phyloP scores from a whole-genome alignment of 2,888 invertebrate genomes.

The Drosophila neotestacea region DNA sequence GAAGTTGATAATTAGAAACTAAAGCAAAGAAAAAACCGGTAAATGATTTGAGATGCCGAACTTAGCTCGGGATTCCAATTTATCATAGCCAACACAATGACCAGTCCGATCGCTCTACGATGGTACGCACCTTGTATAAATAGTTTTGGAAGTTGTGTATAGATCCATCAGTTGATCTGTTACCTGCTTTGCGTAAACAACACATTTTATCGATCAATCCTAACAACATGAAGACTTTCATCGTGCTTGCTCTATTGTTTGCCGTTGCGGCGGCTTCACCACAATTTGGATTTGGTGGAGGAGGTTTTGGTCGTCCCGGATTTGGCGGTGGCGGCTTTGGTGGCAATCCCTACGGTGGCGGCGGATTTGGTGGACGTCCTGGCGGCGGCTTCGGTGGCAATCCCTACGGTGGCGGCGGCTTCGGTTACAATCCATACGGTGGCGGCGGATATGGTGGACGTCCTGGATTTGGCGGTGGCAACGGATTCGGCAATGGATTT shows the following conservation, averaged over 20 bases:
- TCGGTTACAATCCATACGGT: too few relatives aligned
- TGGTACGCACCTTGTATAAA: constrained; percentile 61
- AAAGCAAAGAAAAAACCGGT: constrained; percentile 73
- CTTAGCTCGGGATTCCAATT: constrained; percentile 31
- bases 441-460: not conserved
- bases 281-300: constrained; percentile 34
- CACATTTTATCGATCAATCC: constrained; percentile 4
- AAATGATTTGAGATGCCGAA: constrained; percentile 34
- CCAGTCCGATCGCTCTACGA: not conserved
- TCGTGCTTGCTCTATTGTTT: constrained; percentile 74
- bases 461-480: constrained; percentile 14
- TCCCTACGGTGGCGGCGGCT: constrained; percentile 23
- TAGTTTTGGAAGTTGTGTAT: constrained; percentile 45
- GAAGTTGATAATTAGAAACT: constrained; percentile 60
- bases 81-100: constrained; percentile 33
- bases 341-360: constrained; percentile 16
- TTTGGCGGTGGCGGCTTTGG: constrained; percentile 21
- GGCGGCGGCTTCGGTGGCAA: constrained; percentile 21
- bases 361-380: constrained; percentile 14
- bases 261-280: constrained; percentile 71
- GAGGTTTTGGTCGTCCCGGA: constrained; percentile 4
- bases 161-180: constrained; percentile 61
- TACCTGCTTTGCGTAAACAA: constrained; percentile 40
- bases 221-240: constrained; percentile 72
- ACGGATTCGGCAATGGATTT: constrained; percentile 14